phyloP scores from a whole-genome alignment of 2,113 vertebrate genomes.

The Pomatorhinus ruficollis region DNA sequence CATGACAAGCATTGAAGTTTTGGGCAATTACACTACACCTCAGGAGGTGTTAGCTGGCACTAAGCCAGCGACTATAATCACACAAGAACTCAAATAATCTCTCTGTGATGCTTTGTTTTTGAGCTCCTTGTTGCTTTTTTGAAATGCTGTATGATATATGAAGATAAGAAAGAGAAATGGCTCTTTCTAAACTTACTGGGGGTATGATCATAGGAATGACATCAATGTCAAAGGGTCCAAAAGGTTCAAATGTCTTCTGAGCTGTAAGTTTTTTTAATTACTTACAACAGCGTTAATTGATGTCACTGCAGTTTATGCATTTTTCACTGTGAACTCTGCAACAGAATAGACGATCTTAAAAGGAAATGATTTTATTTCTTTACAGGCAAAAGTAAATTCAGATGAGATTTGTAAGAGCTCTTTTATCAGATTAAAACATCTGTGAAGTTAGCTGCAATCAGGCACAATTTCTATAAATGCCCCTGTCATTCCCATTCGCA shows the following conservation, averaged over 20 bases:
- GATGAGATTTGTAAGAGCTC: neutral
- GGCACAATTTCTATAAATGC: neutral
- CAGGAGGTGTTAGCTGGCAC: slow-evolving; percentile 15
- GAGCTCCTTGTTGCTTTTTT: neutral
- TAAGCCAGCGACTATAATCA: neutral
- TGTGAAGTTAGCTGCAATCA: neutral
- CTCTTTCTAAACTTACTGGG: neutral
- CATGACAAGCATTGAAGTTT: slow-evolving; percentile 15
- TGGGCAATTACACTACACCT: slow-evolving; percentile 14
- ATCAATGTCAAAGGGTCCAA: neutral
- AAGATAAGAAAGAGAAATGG: neutral
- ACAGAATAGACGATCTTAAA: neutral
- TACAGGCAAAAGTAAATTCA: neutral
- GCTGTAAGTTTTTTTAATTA: neutral
- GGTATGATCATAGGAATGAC: neutral
- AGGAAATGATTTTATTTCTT: neutral
- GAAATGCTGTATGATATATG: neutral
- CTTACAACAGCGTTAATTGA: neutral
- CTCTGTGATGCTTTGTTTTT: neutral
- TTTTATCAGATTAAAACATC: neutral
- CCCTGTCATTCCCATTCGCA: neutral
- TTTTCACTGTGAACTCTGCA: neutral
- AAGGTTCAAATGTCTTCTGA: neutral
- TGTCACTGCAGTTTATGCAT: neutral
- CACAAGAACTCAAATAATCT: neutral